Evolutionary conservation across 2,888 invertebrate species (phyloP).

Genomic region (Habroteleia sp.): DNA sequence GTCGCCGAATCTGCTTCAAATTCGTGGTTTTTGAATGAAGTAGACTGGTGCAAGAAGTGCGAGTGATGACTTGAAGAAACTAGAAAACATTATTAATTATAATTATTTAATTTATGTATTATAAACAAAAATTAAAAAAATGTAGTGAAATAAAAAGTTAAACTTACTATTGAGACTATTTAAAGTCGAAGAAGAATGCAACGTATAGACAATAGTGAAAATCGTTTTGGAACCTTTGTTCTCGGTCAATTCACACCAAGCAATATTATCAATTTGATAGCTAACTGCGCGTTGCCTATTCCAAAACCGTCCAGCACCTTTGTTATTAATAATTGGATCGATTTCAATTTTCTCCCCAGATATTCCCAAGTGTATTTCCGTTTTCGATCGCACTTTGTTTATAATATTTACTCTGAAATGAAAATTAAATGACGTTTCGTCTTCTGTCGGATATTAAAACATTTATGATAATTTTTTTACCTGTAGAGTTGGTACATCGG

Average conservation of each 20-base stretch:
- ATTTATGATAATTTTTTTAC: too few species aligned
- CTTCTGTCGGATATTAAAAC: too few species aligned
- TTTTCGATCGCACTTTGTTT: conserved; percentile 90
- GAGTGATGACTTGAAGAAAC: conserved; percentile 71
- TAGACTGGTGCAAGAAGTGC: conserved; percentile 80
- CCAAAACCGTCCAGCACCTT: conserved; percentile 81
- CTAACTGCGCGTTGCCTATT: conserved; percentile 89
- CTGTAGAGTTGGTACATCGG: conserved; percentile 89
- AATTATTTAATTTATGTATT: neutral
- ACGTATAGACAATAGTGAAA: conserved; percentile 88
- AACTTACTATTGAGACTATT: conserved; percentile 68
- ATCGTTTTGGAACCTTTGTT: conserved; percentile 87
- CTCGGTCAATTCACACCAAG: conserved; percentile 92
- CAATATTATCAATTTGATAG: conserved; percentile 92
- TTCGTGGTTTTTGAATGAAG: conserved; percentile 91
- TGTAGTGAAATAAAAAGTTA: neutral
- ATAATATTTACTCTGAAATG: conserved; percentile 88
- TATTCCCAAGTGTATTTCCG: conserved; percentile 92
- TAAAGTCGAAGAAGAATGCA: conserved; percentile 71
- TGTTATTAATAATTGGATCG: conserved; percentile 85
- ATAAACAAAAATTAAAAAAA: conserved; percentile 1
- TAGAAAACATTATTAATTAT: conserved; percentile 53
- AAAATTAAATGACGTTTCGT: conserved; percentile 22
- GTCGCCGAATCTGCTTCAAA: conserved; percentile 90
- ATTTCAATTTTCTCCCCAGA: conserved; percentile 96